Conservation (phyloP, 2,797 vertebrate genomes). For the Xiphorhynchus erythropygius region DNA sequence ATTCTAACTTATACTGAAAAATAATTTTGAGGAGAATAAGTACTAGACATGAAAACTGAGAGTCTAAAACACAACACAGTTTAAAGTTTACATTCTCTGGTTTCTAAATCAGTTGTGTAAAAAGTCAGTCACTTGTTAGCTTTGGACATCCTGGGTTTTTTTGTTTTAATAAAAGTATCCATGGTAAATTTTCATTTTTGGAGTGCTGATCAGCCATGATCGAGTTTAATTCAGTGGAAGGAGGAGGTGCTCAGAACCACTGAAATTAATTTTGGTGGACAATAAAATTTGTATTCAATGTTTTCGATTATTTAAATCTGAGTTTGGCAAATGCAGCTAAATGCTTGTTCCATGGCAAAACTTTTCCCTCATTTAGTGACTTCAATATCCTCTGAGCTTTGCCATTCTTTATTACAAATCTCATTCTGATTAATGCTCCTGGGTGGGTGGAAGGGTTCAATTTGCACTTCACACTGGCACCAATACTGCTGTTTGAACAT, state of each 20-base stretch:
- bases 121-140: not conserved
- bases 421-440: not conserved
- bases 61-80: not conserved
- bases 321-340: not conserved
- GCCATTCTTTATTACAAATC: not conserved
- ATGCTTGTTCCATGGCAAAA: not conserved
- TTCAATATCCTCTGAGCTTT: not conserved
- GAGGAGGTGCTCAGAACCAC: not conserved
- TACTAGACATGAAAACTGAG: not conserved
- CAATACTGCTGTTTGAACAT: conserved; percentile 42
- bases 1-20: not conserved
- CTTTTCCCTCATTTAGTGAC: not conserved
- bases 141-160: not conserved
- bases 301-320: not conserved
- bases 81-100: not conserved
- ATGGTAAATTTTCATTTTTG: not conserved
- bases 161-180: not conserved
- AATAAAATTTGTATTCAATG: not conserved
- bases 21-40: not conserved
- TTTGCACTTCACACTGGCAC: conserved; percentile 39
- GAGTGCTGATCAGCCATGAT: not conserved
- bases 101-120: not conserved
- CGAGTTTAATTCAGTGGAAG: not conserved
- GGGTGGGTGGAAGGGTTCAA: conserved; percentile 16
- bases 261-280: not conserved